Base-by-base conservation (phyloP, 2,113 vertebrate genomes). In the Vicugna pacos region DNA sequence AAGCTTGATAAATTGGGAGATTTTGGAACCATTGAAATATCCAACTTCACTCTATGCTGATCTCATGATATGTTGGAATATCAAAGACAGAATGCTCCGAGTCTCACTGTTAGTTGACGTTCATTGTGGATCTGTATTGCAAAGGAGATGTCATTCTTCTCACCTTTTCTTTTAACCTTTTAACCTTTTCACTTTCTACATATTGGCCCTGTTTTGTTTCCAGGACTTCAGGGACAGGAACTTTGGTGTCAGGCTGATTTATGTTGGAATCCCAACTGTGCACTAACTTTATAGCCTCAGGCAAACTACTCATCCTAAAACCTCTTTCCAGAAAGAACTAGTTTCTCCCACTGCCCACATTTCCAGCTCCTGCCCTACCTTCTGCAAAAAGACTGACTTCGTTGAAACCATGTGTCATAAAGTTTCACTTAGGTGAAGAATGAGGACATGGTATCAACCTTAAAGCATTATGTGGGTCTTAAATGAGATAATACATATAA, bases 21-120 rank as follows among this genome's bases (percentile, higher is more conserved):
- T 69, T 95, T 81, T 90, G 52, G 64, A 90, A 60, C n/a, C 72
- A 32, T 79, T 62, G 88, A 72, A 80, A 84, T 73, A 80, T 20
- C 11, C 8, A 60, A 6, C 30, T 73, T 85, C 3, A 30, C n/a
- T 73, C 60, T 73, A 0, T 64, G 30, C 28, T 75, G 19, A 64
- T 69, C 11, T 64, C 24, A 20, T 17, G n/a, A 80, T 62, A 54
- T 46, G 56, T 89, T 52, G 54, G 28, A 50, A 73, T 32, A 58
- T 72, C 35, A 73, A 67, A 80, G 38, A 85, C 24, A 84, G 50
- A 65, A 46, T 88, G 15, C 32, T 54, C 22, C 8, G 42, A 83
- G 10, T 84, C 58, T 69, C 11, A 11, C 15, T 72, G 2, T 58
- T 62, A 15, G 26, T 38, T 67, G 83, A 54, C 5, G 11, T 64